Conservation (phyloP, 2,888 invertebrate species). For the Galeopsomyia nigrocyanea region DNA sequence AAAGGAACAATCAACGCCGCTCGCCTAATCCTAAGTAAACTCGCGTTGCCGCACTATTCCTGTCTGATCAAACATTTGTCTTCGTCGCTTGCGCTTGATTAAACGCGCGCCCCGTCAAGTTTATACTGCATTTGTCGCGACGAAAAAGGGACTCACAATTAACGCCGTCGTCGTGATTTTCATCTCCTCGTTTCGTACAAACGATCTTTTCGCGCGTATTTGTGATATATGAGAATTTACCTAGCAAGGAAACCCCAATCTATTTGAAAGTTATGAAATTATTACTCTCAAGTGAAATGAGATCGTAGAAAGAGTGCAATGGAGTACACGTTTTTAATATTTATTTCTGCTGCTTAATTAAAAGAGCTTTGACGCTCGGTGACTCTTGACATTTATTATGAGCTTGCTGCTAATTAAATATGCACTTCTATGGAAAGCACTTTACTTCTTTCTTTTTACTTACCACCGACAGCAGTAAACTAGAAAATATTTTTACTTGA, state of each 20-base stretch:
- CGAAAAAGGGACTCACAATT: conserved; percentile 6
- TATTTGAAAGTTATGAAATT: no score
- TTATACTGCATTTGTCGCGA: conserved; percentile 25
- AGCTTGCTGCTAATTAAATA: conserved; percentile 25
- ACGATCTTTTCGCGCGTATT: neutral
- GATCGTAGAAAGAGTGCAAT: no score
- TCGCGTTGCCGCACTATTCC: conserved; percentile 47
- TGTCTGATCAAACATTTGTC: conserved; percentile 68
- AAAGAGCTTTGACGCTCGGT: neutral
- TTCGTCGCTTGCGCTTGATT: conserved; percentile 65
- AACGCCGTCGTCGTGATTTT: conserved; percentile 22
- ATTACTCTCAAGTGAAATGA: neutral
- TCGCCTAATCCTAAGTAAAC: conserved; percentile 63
- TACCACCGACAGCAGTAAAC: no score
- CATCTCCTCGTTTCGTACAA: no score
- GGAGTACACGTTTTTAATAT: neutral
- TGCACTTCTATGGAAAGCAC: conserved; percentile 12
- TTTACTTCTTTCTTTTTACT: neutral
- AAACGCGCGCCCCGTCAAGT: conserved; percentile 57
- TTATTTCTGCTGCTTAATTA: neutral
- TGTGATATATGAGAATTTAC: neutral
- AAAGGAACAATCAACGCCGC: conserved; percentile 23
- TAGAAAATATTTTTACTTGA: no score
- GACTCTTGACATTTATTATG: conserved; percentile 22
- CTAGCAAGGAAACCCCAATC: no score